Evolutionary conservation across 53 echinoderm and acorn worm species (phyloP).

Genomic region (Echinarachnius parma): DNA sequence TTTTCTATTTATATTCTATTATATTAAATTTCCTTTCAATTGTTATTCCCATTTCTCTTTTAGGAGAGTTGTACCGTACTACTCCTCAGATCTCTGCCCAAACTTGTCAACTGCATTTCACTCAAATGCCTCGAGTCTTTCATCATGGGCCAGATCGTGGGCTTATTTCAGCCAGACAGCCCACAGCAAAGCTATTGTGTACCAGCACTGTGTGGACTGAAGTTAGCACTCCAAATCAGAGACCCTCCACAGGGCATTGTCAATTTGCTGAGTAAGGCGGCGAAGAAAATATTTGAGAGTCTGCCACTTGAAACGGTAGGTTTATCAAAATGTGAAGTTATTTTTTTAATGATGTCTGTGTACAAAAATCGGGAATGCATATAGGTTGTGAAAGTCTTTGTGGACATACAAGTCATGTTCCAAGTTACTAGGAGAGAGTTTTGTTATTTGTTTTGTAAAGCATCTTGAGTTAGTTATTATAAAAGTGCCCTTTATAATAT

Average conservation of each 20-base stretch:
- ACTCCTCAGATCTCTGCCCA: conserved; percentile 9
- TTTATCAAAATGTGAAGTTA: too few relatives aligned
- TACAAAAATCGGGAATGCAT: too few relatives aligned
- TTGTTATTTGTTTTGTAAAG: too few relatives aligned
- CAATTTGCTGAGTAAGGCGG: conserved; percentile 21
- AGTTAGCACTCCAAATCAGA: background rate
- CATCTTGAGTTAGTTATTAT: too few relatives aligned
- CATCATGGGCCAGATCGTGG: conserved; percentile 7
- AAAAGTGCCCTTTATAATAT: too few relatives aligned
- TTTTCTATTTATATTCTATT: too few relatives aligned
- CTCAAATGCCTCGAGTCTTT: background rate
- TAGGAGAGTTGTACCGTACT: conserved; percentile 18
- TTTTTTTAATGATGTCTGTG: too few relatives aligned
- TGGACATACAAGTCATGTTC: too few relatives aligned
- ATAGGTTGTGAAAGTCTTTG: too few relatives aligned
- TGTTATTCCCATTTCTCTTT: background rate
- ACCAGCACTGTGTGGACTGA: conserved; percentile 17
- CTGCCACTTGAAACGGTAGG: conserved; percentile 27
- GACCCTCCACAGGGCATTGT: conserved; percentile 25
- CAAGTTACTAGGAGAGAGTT: too few relatives aligned
- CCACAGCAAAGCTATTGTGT: background rate
- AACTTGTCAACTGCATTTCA: conserved; percentile 11
- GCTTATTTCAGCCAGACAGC: conserved; percentile 13
- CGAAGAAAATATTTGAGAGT: conserved; percentile 3
- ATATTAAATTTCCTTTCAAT: background rate